Base-by-base conservation (phyloP, 1,140 invertebrate genomes). In the Papilio helenus region DNA sequence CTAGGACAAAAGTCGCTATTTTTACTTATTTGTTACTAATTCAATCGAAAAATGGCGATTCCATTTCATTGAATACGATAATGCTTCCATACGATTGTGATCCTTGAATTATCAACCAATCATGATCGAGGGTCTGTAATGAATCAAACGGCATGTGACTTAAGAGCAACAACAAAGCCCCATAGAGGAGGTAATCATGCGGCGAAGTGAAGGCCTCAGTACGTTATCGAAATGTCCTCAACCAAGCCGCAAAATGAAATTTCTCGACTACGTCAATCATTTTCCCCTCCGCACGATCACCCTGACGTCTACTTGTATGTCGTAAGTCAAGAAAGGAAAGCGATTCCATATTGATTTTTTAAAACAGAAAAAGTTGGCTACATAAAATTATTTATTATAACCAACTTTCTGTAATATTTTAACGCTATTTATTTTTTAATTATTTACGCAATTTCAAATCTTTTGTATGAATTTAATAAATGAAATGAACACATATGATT, bases 191-290 rank as follows among this genome's bases (percentile, higher is more conserved):
- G 88, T 88, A 92, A 90, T 93, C 87, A 88, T 82, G 83, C 79
- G 79, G 80, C 74, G 80, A 84, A 86, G 84, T 86, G 83, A 88
- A 85, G 83, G 85, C 88, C 85, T 85, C 85, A 83, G 83, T 82
- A 88, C 86, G 87, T 86, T 88, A 91, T 89, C 88, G 89, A 91
- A 86, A 86, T 86, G 84, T 89, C 88, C 88, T 94, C 91, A 92
- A 94, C 88, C 88, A 92, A 91, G 91, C 92, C 92, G 84, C 92
- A 93, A 93, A 93, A 94, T 93, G 91, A 94, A 94, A 92, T 92
- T 90, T 92, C 89, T 91, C 87, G 86, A 90, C 81, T 86, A 88
- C 86, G 92, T 93, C 92, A 93, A 94, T 94, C 93, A 94, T 93
- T 92, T 93, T 92, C 90, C 93, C 93, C 93, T 92, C 88, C 61